Evolutionary conservation across 2,888 invertebrate species (phyloP), one percentile per base, ranked within the genome.

Genomic region (Hedya salicella): DNA sequence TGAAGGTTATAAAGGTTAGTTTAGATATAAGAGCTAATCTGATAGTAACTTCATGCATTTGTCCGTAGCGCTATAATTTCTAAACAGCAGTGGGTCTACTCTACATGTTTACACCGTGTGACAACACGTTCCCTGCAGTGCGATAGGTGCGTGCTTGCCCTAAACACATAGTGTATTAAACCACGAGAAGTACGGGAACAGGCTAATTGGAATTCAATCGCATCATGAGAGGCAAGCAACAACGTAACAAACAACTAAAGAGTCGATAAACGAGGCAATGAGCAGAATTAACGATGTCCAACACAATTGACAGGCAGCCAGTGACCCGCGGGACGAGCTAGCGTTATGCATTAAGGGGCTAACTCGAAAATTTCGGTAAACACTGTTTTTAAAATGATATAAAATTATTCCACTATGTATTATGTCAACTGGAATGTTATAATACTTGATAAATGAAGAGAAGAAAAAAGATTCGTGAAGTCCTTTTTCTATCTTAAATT

Each of bases 201-300:
- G 13, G 53, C 44, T 40, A 78, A 84, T 84, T 83, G 79, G 75
- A 80, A 85, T 80, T 78, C 78, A 81, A 83, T 83, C 78, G 74
- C 74, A 75, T 77, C 73, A 75, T 71, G 72, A 70, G 70, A 73
- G 70, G 71, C 74, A 70, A 71, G 73, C 72, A 75, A 73, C 72
- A 69, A 74, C 74, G 74, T 73, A 73, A 69, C 68, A 77, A 75
- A 75, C 78, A 75, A 72, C 71, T 73, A 76, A 75, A 80, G 81
- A 75, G 75, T 75, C 73, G 72, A 75, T 77, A 75, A 75, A 77
- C 64, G 74, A 78, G 71, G 77, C 80, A 78, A 76, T 77, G 85
- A 78, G 75, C 76, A 69, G 82, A 86, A 87, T 86, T 75, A 75
- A 77, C 79, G 79, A 83, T 83, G 81, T 75, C 70, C 67, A 70